Base-by-base conservation (phyloP, 2,888 invertebrate genomes). In the Alloplasta piceator region DNA sequence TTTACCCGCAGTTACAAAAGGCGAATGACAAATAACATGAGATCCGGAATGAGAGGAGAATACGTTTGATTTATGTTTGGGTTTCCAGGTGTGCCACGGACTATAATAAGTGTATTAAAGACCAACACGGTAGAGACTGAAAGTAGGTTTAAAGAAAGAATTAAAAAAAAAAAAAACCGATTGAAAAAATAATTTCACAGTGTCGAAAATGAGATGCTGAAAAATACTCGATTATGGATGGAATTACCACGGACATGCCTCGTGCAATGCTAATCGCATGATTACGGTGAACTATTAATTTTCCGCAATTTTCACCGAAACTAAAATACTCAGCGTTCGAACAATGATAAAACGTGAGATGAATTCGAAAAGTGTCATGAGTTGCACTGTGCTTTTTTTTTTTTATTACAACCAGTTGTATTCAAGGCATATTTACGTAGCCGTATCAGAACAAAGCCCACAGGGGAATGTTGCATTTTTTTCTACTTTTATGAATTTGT, bases 1-100 rank as follows among this genome's bases (percentile, higher is more conserved):
- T 88, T 92, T 78, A 91, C 91, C 56, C 91, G 91, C 74, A 92
- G 91, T 86, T 92, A 92, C 87, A 90, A 89, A 82, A 89, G 92
- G 85, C 90, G 89, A 79, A 87, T 91, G 74, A 85, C 86, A 74
- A 91, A 86, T 81, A 91, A 88, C 79, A 83, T 83, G 82, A 88
- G 64, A 83, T 78, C 70, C 16, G 73, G 78, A 82, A 78, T 78
- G 66, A 82, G 74, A 63, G 76, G 84, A 78, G 84, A 84, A 64
- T 84, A 84, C 76, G 84, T 84, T 75, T 84, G 83, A 84, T 77
- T 80, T 73, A 48, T 63, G 52, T 50, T 61, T 78, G 43, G 61
- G 60, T 80, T 77, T 74, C 64, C 73, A 73, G 64, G 82, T 82
- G 82, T 84, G 84, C 80, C 84, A 84, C 84, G 84, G 84, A 82